Percentiles rank a stretch among this genome's conserved stretches.
Conservation (phyloP, 2,113 vertebrate genomes). For the Leuciscus idus region DNA sequence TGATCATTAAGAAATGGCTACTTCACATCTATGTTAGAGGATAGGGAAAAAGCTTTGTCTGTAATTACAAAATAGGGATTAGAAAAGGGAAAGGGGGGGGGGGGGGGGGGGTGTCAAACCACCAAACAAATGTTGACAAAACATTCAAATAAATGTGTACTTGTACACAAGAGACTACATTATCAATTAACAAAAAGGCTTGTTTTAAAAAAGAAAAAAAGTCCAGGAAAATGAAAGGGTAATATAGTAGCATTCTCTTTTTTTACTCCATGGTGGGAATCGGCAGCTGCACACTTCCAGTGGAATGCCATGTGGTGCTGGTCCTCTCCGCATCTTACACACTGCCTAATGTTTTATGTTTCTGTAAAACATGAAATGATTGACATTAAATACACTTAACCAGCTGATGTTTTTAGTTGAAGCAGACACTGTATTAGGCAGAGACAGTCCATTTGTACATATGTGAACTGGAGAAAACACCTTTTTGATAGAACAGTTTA, state of each 20-base stretch:
- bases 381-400: neutral
- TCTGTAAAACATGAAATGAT: slow-evolving; percentile 60
- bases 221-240: slow-evolving; percentile 1
- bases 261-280: slow-evolving; percentile 60
- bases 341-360: slow-evolving; percentile 69
- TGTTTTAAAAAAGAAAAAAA: slow-evolving; percentile 50
- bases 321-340: slow-evolving; percentile 63
- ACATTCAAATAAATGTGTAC: neutral
- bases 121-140: slow-evolving; percentile 31
- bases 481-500: too few species aligned
- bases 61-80: slow-evolving; percentile 5
- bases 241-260: slow-evolving; percentile 25
- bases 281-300: slow-evolving; percentile 63
- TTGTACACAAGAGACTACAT: slow-evolving; percentile 42
- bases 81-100: neutral
- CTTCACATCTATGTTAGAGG: slow-evolving; percentile 32
- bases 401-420: neutral
- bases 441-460: neutral
- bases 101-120: neutral
- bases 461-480: too few species aligned
- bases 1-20: slow-evolving; percentile 19
- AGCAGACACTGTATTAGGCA: neutral
- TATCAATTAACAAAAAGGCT: slow-evolving; percentile 44
- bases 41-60: neutral
- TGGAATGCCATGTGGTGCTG: slow-evolving; percentile 63